Evolutionary conservation across 2,113 vertebrate species (phyloP), one percentile per base, ranked within the genome.

Genomic region (Chloebia gouldiae): DNA sequence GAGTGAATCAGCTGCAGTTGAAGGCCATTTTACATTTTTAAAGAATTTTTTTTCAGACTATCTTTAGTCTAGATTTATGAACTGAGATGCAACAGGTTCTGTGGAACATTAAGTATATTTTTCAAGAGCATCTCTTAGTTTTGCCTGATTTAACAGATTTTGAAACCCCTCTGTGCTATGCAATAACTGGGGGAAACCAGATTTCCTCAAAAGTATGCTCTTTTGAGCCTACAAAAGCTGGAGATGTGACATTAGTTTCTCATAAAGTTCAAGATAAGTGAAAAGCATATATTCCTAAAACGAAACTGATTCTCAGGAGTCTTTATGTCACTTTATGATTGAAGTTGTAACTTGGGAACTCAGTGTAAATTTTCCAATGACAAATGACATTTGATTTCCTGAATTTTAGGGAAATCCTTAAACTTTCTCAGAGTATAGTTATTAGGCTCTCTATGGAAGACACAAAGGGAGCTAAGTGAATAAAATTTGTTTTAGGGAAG

Each of bases 81-180:
- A 33, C 5, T 15, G 24, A 23, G 23, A 42, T 0, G 1, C 30
- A 69, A 9, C 22, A 69, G 4, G 4, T 60, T 61, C 33, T 75
- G 20, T 10, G 70, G 17, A 24, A 11, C 14, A 27, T 68, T 11
- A 44, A 25, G 7, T n/a, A 3, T 49, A 28, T 7, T 90, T 54
- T 59, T 40, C 30, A 82, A 82, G 15, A 71, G 0, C 2, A 49
- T 30, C 6, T 54, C 64, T 49, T 10, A 28, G 3, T 53, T 91
- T 60, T 50, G 20, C 8, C 39, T 69, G 5, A 50, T 73, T n/a
- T 49, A 15, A 86, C 92, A 81, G 5, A 0, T 39, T 59, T 56
- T 69, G 31, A 56, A 6, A 51, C 2, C 1, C 4, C 5, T 82
- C 16, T 1, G 1, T 61, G 28, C 35, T 56, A 5, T 53, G 7